Evolutionary conservation across 2,888 invertebrate genomes (phyloP).

Genomic region (Microctonus brassicae): DNA sequence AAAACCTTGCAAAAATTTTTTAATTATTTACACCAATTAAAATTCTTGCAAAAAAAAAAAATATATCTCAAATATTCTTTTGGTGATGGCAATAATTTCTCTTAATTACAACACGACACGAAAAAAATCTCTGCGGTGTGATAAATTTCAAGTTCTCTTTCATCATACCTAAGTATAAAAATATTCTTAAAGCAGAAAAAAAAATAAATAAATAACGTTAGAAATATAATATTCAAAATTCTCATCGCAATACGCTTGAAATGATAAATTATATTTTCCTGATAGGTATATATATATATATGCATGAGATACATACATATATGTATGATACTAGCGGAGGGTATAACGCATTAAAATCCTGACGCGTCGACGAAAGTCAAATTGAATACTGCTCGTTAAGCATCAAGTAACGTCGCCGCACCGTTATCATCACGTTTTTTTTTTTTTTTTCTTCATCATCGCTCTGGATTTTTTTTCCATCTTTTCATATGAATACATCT

Average conservation of each 20-base stretch:
- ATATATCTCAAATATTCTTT: not conserved
- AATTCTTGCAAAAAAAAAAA: not conserved
- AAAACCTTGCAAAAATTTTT: not conserved
- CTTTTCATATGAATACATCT: slow-evolving; percentile 9
- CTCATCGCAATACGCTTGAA: not conserved
- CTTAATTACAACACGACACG: not conserved
- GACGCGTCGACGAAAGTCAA: slow-evolving; percentile 43
- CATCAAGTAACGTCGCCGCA: not conserved
- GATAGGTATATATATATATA: not conserved
- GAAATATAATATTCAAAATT: not conserved
- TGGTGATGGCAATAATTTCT: not conserved
- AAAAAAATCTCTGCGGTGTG: not conserved
- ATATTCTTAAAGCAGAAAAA: too few species aligned
- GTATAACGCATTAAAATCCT: slow-evolving; percentile 16
- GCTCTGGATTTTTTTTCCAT: not conserved
- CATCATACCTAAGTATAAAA: not conserved
- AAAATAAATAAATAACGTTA: not conserved
- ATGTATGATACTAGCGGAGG: not conserved
- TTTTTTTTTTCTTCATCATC: slow-evolving; percentile 3
- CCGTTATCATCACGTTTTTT: slow-evolving; percentile 21
- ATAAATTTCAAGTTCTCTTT: not conserved
- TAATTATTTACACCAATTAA: not conserved
- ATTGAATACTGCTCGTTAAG: slow-evolving; percentile 47
- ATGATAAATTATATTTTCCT: not conserved
- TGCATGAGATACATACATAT: too few species aligned